A percentile compares a stretch with the other conserved stretches of the same genome.
Conservation (phyloP, 2,888 invertebrate species). For the Diloba caeruleocephala region DNA sequence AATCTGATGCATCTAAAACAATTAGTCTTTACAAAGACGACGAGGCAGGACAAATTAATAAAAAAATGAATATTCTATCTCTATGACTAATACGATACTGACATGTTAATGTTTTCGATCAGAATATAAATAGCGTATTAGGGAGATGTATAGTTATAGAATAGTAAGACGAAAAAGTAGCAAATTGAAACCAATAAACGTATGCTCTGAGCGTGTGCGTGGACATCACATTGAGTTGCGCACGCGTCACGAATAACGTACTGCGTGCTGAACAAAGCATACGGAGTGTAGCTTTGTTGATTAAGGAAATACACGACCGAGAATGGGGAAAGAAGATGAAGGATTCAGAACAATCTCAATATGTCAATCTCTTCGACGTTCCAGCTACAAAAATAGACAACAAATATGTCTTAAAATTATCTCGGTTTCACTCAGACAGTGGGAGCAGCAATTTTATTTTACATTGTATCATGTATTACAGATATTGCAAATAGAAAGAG, state of each 20-base stretch:
- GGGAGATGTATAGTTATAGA: constrained; percentile 33
- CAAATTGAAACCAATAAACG: constrained; percentile 58
- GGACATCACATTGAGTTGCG: constrained; percentile 75
- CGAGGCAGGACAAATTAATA: constrained; percentile 10
- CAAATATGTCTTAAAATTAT: too few relatives aligned
- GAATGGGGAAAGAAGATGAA: not conserved
- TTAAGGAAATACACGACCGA: not conserved
- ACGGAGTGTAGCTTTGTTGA: constrained; percentile 32
- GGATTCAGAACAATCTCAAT: not conserved
- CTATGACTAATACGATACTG: constrained; percentile 31
- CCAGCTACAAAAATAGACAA: too few relatives aligned
- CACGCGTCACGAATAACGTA: constrained; percentile 81
- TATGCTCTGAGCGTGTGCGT: constrained; percentile 72
- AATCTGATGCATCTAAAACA: constrained; percentile 4
- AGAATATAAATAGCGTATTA: constrained; percentile 50
- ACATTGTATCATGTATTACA: too few relatives aligned
- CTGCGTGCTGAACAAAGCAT: constrained; percentile 48
- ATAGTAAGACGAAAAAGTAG: constrained; percentile 40
- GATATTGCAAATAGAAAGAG: too few relatives aligned
- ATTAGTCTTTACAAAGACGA: not conserved
- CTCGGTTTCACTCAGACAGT: too few relatives aligned
- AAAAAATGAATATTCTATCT: constrained; percentile 14
- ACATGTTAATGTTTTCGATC: constrained; percentile 15
- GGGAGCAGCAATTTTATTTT: too few relatives aligned
- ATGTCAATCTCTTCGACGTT: too few relatives aligned